phyloP scores from a whole-genome alignment of 2,888 invertebrate genomes.

The Cataglyphis albicans region DNA sequence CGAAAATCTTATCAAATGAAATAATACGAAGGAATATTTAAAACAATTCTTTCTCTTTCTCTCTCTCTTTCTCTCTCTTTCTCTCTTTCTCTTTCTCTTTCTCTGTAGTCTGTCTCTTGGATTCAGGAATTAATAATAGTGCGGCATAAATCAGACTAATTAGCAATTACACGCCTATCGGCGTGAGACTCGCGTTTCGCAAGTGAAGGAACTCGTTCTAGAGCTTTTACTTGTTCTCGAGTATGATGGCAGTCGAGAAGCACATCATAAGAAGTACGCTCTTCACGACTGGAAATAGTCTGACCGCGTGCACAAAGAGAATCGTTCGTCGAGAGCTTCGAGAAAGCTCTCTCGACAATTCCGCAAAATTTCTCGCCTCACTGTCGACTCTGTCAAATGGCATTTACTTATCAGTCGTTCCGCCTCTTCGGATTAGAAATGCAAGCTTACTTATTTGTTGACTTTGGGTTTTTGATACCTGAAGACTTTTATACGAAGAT shows the following conservation, averaged over 20 bases:
- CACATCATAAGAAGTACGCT: not conserved
- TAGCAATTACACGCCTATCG: not conserved
- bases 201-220: not conserved
- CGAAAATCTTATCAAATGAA: not conserved
- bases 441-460: not conserved
- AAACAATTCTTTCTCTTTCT: not conserved
- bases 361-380: not conserved
- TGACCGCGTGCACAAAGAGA: not conserved
- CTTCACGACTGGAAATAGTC: conserved; percentile 28
- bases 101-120: not conserved
- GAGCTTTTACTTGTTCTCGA: not conserved
- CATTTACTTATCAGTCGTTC: not conserved
- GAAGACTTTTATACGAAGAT: not conserved
- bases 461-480: not conserved
- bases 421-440: not conserved
- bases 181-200: not conserved
- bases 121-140: not conserved
- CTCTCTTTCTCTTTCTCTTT: not conserved
- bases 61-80: no score
- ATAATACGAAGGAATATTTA: not conserved
- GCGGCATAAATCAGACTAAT: not conserved
- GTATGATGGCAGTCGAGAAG: not conserved
- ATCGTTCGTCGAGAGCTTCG: not conserved
- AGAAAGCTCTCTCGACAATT: not conserved
- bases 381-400: not conserved